Evolutionary conservation across 2,888 invertebrate genomes (phyloP).

Genomic region (Sesia bembeciformis): DNA sequence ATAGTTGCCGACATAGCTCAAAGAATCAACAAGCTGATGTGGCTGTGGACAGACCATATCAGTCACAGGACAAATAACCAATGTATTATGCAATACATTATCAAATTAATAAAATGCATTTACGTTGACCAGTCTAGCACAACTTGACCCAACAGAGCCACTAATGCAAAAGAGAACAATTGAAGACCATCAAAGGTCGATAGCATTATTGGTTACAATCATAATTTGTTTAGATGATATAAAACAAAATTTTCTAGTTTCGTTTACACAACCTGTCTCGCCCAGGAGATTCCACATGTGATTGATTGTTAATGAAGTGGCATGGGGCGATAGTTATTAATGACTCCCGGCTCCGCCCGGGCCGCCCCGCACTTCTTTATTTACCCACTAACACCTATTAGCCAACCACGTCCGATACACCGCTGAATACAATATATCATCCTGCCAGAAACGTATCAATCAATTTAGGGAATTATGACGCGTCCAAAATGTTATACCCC

Average conservation of each 20-base stretch:
- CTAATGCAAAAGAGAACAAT: too few species aligned
- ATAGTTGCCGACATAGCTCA: too few species aligned
- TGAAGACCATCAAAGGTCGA: too few species aligned
- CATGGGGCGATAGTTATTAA: constrained; percentile 67
- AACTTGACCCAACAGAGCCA: too few species aligned
- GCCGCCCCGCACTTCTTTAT: constrained; percentile 41
- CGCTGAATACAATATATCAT: constrained; percentile 54
- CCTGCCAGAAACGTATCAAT: constrained; percentile 51
- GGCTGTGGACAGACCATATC: too few species aligned
- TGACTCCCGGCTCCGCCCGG: constrained; percentile 50
- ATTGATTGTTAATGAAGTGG: constrained; percentile 71
- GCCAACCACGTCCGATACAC: constrained; percentile 43
- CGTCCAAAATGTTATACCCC: constrained; percentile 36
- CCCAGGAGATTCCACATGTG: constrained; percentile 42
- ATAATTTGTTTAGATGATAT: too few species aligned
- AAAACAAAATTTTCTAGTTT: constrained; percentile 3
- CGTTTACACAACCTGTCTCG: constrained; percentile 32
- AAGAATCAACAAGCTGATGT: too few species aligned
- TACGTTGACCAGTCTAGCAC: too few species aligned
- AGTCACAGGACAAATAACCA: too few species aligned
- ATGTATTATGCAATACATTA: too few species aligned
- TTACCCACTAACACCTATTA: constrained; percentile 66
- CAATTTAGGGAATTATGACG: constrained; percentile 58
- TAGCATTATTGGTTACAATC: too few species aligned
- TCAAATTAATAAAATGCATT: too few species aligned